phyloP scores from a whole-genome alignment of 2,888 invertebrate species.

The Lepidocyrtoides sp. region DNA sequence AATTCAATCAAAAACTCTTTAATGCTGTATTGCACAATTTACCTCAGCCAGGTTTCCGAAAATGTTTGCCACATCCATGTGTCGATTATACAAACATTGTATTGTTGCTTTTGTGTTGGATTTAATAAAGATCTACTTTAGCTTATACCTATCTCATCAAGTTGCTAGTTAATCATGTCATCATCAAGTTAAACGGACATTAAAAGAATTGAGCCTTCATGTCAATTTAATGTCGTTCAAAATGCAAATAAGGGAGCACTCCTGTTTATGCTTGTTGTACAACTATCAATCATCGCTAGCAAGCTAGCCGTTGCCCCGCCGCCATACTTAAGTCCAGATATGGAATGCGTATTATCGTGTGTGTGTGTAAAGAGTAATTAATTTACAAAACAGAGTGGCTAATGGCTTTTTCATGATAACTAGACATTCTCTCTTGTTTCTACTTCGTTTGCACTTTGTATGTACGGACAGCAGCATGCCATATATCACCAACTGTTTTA shows the following conservation, averaged over 20 bases:
- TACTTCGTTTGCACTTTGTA: not conserved
- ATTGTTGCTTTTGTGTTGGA: slow-evolving; percentile 6
- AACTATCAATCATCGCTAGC: not conserved
- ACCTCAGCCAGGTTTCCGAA: not conserved
- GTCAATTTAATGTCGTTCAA: not conserved
- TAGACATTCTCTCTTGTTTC: not conserved
- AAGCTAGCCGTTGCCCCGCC: not conserved
- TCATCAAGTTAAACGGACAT: not conserved
- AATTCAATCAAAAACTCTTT: slow-evolving; percentile 29
- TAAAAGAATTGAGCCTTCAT: not conserved
- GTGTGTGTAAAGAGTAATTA: not conserved
- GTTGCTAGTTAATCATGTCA: not conserved
- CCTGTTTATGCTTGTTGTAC: not conserved
- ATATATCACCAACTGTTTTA: slow-evolving; percentile 20
- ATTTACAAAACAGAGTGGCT: not conserved
- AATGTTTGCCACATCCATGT: too few species aligned
- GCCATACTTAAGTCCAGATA: not conserved
- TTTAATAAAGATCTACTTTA: slow-evolving; percentile 14
- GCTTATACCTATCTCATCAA: slow-evolving; percentile 1
- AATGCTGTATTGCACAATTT: not conserved
- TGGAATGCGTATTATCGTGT: not conserved
- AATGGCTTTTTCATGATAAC: slow-evolving; percentile 31
- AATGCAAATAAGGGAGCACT: not conserved
- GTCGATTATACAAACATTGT: not conserved
- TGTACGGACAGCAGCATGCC: not conserved